Percentiles rank a stretch among this genome's conserved stretches.
Evolutionary conservation across 2,113 vertebrate genomes (phyloP).

Genomic region (Dendrocopos noguchii): DNA sequence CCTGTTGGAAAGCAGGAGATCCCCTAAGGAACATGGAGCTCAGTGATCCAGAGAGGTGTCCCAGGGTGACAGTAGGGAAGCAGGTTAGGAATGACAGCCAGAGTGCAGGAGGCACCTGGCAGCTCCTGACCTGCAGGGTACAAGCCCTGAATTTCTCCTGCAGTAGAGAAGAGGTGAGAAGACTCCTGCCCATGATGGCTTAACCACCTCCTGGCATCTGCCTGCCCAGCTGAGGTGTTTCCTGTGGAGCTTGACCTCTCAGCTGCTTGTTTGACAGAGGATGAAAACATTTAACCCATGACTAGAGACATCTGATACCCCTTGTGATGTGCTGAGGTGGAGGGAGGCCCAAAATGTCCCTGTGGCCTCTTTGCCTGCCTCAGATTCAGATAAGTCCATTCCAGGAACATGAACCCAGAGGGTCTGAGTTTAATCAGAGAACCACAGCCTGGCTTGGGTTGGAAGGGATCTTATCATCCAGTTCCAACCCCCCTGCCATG

Average conservation of each 20-base stretch:
- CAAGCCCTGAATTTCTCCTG: not conserved
- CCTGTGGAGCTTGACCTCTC: not conserved
- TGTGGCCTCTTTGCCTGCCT: not conserved
- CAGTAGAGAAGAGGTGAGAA: too few relatives aligned
- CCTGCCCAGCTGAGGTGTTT: not conserved
- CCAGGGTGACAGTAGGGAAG: not conserved
- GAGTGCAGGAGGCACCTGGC: too few relatives aligned
- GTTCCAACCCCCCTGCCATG: too few relatives aligned
- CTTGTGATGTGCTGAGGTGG: not conserved
- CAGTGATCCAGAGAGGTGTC: not conserved
- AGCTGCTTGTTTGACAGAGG: not conserved
- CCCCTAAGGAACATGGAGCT: not conserved
- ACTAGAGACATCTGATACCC: not conserved
- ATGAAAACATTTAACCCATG: not conserved
- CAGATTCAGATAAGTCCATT: not conserved
- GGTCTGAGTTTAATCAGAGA: not conserved
- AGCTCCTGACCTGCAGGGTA: accelerated
- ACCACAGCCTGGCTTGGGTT: too few relatives aligned
- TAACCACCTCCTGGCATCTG: not conserved
- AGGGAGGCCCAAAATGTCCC: not conserved
- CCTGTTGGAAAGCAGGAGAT: not conserved
- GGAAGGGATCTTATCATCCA: too few relatives aligned
- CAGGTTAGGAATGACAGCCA: not conserved
- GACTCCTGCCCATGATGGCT: not conserved
- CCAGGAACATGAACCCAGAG: not conserved